Evolutionary conservation across 2,113 vertebrate genomes (phyloP).

Genomic region (Hippolais icterina): DNA sequence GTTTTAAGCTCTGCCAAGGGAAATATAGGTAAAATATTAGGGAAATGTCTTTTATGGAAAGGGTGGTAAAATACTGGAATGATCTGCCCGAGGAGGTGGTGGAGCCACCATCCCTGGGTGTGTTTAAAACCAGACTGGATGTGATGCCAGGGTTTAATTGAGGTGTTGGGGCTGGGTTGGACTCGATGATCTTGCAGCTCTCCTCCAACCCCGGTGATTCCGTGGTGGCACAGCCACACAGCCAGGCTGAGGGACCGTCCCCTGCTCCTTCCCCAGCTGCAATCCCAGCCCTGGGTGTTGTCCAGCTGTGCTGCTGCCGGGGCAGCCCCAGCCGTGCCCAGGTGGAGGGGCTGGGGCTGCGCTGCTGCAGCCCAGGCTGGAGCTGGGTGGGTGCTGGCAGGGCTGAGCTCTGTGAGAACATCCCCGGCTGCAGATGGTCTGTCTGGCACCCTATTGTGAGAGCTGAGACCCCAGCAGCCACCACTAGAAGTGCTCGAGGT

Average conservation of each 20-base stretch:
- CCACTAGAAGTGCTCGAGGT: constrained; percentile 32
- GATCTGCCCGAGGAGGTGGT: not conserved
- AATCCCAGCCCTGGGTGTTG: too few species aligned
- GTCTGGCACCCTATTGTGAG: constrained; percentile 54
- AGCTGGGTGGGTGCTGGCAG: not conserved
- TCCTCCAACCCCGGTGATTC: too few species aligned
- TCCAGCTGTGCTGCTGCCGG: not conserved
- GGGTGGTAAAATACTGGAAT: not conserved
- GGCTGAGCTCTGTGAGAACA: not conserved
- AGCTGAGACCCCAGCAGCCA: constrained; percentile 50
- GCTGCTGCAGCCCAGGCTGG: not conserved
- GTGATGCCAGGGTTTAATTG: too few species aligned
- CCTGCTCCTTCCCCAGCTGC: not conserved
- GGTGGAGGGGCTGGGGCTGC: not conserved
- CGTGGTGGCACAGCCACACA: not conserved
- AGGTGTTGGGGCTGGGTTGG: too few species aligned
- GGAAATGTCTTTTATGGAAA: too few species aligned
- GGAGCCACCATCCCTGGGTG: too few species aligned
- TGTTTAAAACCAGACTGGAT: too few species aligned
- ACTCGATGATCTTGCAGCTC: not conserved
- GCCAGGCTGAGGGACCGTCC: not conserved
- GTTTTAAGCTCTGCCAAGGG: too few species aligned
- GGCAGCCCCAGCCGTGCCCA: not conserved
- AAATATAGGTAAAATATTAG: not conserved
- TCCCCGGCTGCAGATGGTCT: constrained; percentile 41